phyloP scores from a whole-genome alignment of 1,140 invertebrate genomes.

The Nasonia vitripennis region DNA sequence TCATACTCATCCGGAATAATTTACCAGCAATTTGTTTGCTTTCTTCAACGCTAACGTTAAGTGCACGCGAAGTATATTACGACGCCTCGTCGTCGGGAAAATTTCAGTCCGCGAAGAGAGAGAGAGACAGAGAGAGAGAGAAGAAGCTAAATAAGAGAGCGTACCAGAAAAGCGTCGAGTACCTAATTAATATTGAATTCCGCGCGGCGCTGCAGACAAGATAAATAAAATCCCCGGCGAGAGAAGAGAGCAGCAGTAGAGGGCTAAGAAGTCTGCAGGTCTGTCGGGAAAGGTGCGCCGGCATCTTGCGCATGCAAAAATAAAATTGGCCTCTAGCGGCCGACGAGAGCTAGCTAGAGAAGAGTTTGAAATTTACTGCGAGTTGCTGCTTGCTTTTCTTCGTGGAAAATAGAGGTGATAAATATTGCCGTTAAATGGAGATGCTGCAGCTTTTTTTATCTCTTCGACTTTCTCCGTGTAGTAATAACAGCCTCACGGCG shows the following conservation, averaged over 20 bases:
- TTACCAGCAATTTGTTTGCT: slow-evolving; percentile 6
- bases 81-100: neutral
- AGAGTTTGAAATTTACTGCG: slow-evolving; percentile 13
- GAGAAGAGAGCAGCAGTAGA: neutral
- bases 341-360: neutral
- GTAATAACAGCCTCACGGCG: too few species aligned
- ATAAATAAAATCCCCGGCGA: slow-evolving; percentile 38
- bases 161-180: slow-evolving; percentile 16
- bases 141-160: neutral
- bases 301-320: slow-evolving; percentile 14
- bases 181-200: slow-evolving; percentile 44
- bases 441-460: neutral
- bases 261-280: neutral
- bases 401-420: neutral
- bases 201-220: slow-evolving; percentile 31
- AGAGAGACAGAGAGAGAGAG: neutral
- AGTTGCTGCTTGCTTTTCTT: neutral
- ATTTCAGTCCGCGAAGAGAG: neutral
- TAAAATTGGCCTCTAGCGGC: slow-evolving; percentile 3
- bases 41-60: neutral
- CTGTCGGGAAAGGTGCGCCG: neutral
- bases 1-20: slow-evolving; percentile 9
- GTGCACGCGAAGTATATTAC: slow-evolving; percentile 18
- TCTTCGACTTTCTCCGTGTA: too few species aligned
- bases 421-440: neutral